Evolutionary conservation across 1,140 invertebrate genomes (phyloP).

Genomic region (Drosophila serrata): DNA sequence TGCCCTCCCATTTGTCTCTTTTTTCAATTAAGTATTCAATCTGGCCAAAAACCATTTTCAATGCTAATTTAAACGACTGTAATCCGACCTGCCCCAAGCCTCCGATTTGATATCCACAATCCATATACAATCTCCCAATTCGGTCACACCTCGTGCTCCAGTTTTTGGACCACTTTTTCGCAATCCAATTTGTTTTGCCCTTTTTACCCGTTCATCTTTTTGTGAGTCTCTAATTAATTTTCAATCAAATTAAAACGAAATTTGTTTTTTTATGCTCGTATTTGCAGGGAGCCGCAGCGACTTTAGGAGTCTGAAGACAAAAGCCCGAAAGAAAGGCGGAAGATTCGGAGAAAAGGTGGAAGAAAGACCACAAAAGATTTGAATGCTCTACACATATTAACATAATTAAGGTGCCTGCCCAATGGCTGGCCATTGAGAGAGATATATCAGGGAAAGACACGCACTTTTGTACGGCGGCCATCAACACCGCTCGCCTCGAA

Average conservation of each 20-base stretch:
- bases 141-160: slow-evolving; percentile 44
- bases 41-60: slow-evolving; percentile 40
- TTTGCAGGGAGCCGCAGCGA: slow-evolving; percentile 42
- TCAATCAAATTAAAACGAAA: slow-evolving; percentile 68
- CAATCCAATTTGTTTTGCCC: slow-evolving; percentile 64
- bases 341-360: slow-evolving; percentile 8
- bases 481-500: slow-evolving; percentile 46
- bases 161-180: slow-evolving; percentile 53
- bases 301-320: slow-evolving; percentile 24
- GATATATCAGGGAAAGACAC: slow-evolving; percentile 35
- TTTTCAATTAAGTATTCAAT: slow-evolving; percentile 32
- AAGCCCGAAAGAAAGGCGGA: slow-evolving; percentile 37
- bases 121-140: slow-evolving; percentile 15
- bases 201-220: slow-evolving; percentile 44
- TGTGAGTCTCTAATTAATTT: slow-evolving; percentile 66
- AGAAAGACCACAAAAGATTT: slow-evolving; percentile 32
- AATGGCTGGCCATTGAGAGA: slow-evolving; percentile 51
- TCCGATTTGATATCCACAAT: slow-evolving; percentile 16
- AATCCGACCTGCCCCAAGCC: slow-evolving; percentile 56
- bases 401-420: slow-evolving; percentile 73
- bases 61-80: slow-evolving; percentile 33
- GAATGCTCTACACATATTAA: slow-evolving; percentile 54
- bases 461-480: slow-evolving; percentile 50
- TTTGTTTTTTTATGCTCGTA: slow-evolving; percentile 34
- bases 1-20: slow-evolving; percentile 6